Conservation (phyloP, 1,140 invertebrate genomes). For the Papilio glaucus region DNA sequence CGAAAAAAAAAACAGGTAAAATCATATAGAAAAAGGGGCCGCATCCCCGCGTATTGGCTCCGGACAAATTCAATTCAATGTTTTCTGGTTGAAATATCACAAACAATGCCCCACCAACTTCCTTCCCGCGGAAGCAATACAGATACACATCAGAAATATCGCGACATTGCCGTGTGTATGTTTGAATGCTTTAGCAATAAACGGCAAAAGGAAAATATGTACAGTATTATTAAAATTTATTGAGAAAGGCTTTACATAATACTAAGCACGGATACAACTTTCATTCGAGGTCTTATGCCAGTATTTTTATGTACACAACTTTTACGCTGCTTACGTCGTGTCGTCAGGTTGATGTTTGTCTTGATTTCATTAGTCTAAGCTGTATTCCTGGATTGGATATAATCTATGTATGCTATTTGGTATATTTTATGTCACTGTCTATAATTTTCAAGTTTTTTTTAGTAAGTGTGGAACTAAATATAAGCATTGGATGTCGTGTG, state of each 20-base stretch:
- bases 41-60: constrained; percentile 51
- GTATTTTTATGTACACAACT: too few species aligned
- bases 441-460: too few species aligned
- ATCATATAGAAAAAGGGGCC: constrained; percentile 43
- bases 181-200: constrained; percentile 2
- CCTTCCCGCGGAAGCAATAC: constrained; percentile 47
- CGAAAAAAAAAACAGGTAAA: constrained; percentile 32
- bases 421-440: too few species aligned
- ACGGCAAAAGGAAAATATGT: neutral
- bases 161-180: constrained; percentile 48
- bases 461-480: too few species aligned
- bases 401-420: too few species aligned
- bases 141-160: constrained; percentile 55
- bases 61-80: constrained; percentile 60
- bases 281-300: too few species aligned
- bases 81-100: constrained; percentile 64
- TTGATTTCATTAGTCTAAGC: too few species aligned
- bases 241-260: neutral
- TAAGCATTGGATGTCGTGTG: neutral
- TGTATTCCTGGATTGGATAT: too few species aligned
- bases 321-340: too few species aligned
- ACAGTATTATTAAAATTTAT: neutral
- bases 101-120: constrained; percentile 51
- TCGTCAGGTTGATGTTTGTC: too few species aligned
- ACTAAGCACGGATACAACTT: neutral